Evolutionary conservation across 2,113 vertebrate species (phyloP).

Genomic region (Nansenia antarctica): DNA sequence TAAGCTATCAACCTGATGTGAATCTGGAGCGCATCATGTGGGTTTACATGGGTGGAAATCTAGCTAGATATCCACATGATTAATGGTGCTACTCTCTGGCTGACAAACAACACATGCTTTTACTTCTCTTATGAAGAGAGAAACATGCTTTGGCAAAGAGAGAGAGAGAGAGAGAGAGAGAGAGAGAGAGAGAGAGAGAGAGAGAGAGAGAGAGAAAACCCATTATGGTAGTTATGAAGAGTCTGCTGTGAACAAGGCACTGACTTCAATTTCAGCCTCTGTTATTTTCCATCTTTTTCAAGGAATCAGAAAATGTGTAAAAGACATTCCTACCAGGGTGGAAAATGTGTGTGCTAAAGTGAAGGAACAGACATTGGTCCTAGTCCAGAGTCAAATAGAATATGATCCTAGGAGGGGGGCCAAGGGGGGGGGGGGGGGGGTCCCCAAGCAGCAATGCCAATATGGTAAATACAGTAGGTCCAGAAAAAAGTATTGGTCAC

Average conservation of each 20-base stretch:
- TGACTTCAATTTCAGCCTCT: slow-evolving; percentile 32
- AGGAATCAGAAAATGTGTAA: slow-evolving; percentile 42
- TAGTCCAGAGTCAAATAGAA: slow-evolving; percentile 49
- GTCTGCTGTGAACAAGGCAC: slow-evolving; percentile 46
- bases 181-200: too few relatives aligned
- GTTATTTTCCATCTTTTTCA: slow-evolving; percentile 47
- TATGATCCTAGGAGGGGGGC: slow-evolving; percentile 43
- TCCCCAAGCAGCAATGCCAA: too few relatives aligned
- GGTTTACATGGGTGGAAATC: background rate
- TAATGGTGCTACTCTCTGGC: slow-evolving; percentile 32
- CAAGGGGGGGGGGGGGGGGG: slow-evolving; percentile 6
- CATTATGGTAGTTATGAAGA: slow-evolving; percentile 41
- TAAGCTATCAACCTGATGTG: background rate
- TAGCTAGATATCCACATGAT: slow-evolving; percentile 20
- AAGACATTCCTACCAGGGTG: slow-evolving; percentile 42
- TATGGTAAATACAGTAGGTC: too few relatives aligned
- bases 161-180: too few relatives aligned
- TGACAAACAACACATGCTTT: slow-evolving; percentile 54
- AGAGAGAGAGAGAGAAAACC: too few relatives aligned
- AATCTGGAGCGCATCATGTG: background rate
- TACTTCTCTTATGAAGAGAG: slow-evolving; percentile 30
- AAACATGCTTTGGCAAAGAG: slow-evolving; percentile 43
- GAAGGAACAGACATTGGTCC: slow-evolving; percentile 45
- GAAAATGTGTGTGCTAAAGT: slow-evolving; percentile 45
- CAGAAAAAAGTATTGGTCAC: too few relatives aligned